Evolutionary conservation across 2,113 vertebrate species (phyloP), one percentile per base, ranked within the genome.

Genomic region (Ahaetulla prasina): DNA sequence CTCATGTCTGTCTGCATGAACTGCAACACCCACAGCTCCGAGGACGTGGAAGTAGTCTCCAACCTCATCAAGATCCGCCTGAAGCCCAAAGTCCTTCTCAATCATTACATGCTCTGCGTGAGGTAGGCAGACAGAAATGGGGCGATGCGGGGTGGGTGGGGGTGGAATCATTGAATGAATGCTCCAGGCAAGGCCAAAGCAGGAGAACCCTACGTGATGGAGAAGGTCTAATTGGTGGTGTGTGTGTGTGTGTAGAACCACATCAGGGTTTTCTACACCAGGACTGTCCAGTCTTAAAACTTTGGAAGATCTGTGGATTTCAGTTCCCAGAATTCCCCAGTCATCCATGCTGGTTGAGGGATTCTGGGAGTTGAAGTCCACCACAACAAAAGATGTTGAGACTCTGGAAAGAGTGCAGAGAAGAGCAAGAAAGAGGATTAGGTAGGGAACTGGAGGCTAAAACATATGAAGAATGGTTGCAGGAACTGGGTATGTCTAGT

Each of bases 1-100:
- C 97, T 99, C 85, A 99, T 99, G 99, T 99, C 99, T 0, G 96
- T 99, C 90, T 99, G 99, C 50, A 99, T 99, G 98, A 99, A 99
- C 97, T 99, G 98, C 94, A 98, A 96, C 96, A 98, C 98, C 0
- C 99, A 99, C 0, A 98, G 98, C 25, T 95, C 98, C 0, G 99
- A 99, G 52, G 99, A 99, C 96, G 98, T 99, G 98, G 99, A 99
- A 47, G 99, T 99, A 89, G 98, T 99, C 94, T 99, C 99, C 57
- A 99, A 99, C 97, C 98, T 99, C 92, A 99, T 99, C 95, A 99
- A 99, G 96, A 99, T 99, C 95, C 98, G 99, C 7, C 98, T 99
- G 20, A 99, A 99, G 96, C 99, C 99, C 6, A 99, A 99, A 97
- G 98, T 99, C 35, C 98, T 99, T 27, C 98, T 99, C 90, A 99